These are phyloP conservation scores for Condylostylus longicornis DNA, from an alignment of 1,140 invertebrate genomes.

Conservation along the genomic window DNA sequence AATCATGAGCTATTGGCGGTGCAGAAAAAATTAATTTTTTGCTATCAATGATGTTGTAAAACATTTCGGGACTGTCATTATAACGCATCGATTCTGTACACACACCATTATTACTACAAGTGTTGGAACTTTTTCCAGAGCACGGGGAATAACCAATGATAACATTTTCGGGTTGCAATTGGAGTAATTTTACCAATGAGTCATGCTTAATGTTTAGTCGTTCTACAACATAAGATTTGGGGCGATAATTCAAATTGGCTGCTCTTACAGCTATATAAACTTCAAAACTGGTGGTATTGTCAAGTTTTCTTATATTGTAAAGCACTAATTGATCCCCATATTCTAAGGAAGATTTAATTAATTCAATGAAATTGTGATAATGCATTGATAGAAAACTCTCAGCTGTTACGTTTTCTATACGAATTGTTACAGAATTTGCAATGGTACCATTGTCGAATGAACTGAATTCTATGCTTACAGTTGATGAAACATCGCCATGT, in stretches of 20 bases:
- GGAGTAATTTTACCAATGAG: conserved; percentile 45
- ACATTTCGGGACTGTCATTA: conserved; percentile 41
- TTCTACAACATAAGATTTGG: conserved; percentile 44
- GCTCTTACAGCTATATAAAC: conserved; percentile 49
- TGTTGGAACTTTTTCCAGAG: conserved; percentile 31
- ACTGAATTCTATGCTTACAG: conserved; percentile 65
- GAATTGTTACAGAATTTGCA: conserved; percentile 63
- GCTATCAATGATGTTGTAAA: conserved; percentile 57
- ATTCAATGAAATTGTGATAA: conserved; percentile 56
- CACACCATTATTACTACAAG: conserved; percentile 58
- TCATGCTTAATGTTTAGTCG: conserved; percentile 46
- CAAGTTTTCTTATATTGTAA: conserved; percentile 49
- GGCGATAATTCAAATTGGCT: conserved; percentile 34
- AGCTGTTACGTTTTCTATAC: conserved; percentile 55
- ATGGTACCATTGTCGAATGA: conserved; percentile 66
- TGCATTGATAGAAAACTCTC: conserved; percentile 56
- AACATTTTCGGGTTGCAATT: conserved; percentile 36
- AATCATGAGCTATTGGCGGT: conserved; percentile 59
- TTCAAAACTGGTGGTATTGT: conserved; percentile 43
- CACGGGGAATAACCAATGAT: conserved; percentile 60
- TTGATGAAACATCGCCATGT: conserved; percentile 69
- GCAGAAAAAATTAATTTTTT: conserved; percentile 63
- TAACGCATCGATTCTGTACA: conserved; percentile 60
- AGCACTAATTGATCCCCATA: conserved; percentile 48
- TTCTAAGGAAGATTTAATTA: conserved; percentile 47